Base-by-base conservation (phyloP, 2,797 vertebrate genomes). In the Ctenopoma kingsleyae region DNA sequence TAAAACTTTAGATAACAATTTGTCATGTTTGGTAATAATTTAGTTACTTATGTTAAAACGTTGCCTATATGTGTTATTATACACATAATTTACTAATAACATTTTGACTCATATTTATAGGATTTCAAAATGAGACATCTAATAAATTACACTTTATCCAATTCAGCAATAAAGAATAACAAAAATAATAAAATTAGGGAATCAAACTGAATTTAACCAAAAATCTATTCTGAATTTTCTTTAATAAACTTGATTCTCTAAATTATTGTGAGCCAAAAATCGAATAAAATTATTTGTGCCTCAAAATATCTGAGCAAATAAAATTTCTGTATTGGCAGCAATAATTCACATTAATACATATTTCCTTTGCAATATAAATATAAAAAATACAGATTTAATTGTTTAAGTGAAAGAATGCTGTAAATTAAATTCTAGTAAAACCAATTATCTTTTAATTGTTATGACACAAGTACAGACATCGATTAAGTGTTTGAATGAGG, bases 401-500 rank as follows among this genome's bases (percentile, higher is more conserved):
- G 1, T 55, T 35, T 32, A 43, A 74, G 56, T 9, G 44, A 13
- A 41, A 25, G 12, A 60, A 66, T 27, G 50, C 20, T 2, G 8
- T 5, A 43, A 77, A 70, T 82, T 8, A 36, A 51, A 67, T 66
- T 64, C 8, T 10, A 74, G 77, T 78, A 69, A 57, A 59, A 77
- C 36, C 65, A 81, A 86, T 69, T 23, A 63, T 51, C 3, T 68
- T 73, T 67, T 80, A 74, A 88, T 84, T 77, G 56, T 58, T 77
- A 58, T 75, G 76, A 87, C 81, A 72, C 67, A 40, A 69, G 79
- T 83, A 51, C 66, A 70, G 85, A 56, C 68, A 20, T 72, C 72
- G 74, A 80, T 80, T 78, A 79, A 74, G 84, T 64, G 78, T 82
- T 84, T 81, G 61, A 84, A 50, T 63, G 50, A 79, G 79, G 71